Evolutionary conservation across 2,888 invertebrate species (phyloP).

Genomic region (Apamea epomidion): DNA sequence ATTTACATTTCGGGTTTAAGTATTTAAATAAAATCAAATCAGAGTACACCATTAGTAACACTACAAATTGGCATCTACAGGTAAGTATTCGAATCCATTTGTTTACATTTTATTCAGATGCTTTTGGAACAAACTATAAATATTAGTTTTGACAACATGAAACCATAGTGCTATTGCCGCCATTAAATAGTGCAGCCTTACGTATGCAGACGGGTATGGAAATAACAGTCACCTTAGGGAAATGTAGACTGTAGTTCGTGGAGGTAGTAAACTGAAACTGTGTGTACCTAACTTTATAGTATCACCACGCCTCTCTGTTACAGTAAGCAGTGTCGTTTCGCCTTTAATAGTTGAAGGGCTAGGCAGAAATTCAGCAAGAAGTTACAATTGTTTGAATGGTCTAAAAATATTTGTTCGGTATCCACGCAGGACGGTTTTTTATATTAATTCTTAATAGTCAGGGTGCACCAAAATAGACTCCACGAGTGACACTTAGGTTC

Average conservation of each 20-base stretch:
- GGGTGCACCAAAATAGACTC: not conserved
- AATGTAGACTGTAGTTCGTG: slow-evolving; percentile 28
- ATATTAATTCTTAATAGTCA: not conserved
- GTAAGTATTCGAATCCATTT: not conserved
- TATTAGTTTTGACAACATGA: not conserved
- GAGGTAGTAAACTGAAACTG: slow-evolving; percentile 30
- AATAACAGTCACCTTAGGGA: slow-evolving; percentile 38
- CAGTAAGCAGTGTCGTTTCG: not conserved
- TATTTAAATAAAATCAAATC: not conserved
- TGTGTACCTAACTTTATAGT: slow-evolving; percentile 36
- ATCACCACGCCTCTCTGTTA: slow-evolving; percentile 22
- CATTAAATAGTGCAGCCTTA: slow-evolving; percentile 9
- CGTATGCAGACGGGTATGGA: slow-evolving; percentile 34
- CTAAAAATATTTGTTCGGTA: not conserved
- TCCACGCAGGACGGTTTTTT: too few relatives aligned
- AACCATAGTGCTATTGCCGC: not conserved
- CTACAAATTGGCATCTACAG: not conserved
- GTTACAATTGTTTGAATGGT: not conserved
- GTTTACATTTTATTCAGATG: not conserved
- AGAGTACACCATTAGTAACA: not conserved
- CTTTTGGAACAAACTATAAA: not conserved
- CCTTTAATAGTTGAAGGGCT: slow-evolving; percentile 2
- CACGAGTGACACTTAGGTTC: not conserved
- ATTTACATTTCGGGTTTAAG: too few relatives aligned
- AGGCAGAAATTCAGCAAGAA: not conserved